These are phyloP conservation scores for Sebastes itinus DNA, from an alignment of 2,797 vertebrate genomes.

Conservation along the genomic window DNA sequence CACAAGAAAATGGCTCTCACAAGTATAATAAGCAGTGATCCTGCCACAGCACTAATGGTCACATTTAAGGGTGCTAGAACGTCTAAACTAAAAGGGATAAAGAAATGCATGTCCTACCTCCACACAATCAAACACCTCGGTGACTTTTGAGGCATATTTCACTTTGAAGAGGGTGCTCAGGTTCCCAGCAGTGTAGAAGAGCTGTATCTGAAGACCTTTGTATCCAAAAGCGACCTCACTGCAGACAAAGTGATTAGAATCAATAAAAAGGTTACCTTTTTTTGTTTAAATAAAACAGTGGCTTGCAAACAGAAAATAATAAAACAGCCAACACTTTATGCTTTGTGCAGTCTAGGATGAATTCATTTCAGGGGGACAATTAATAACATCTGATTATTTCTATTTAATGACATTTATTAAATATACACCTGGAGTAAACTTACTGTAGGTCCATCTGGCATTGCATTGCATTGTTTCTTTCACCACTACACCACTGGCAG, in stretches of 20 bases:
- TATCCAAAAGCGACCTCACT: conserved; percentile 99
- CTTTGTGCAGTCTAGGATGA: background rate
- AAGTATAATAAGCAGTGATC: background rate
- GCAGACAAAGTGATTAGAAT: conserved; percentile 39
- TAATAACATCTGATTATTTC: background rate
- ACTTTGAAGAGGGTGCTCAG: conserved; percentile 94
- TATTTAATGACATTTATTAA: conserved; percentile 14
- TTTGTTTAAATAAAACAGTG: background rate
- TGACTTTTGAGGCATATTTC: conserved; percentile 92
- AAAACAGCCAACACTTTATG: background rate
- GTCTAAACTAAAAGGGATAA: background rate
- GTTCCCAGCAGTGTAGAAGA: conserved; percentile 95
- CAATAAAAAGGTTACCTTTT: background rate
- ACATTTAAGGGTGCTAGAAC: background rate
- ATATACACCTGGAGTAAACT: conserved; percentile 28
- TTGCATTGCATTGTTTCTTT: conserved; percentile 47
- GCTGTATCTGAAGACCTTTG: conserved; percentile 93
- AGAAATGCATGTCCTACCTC: conserved; percentile 84
- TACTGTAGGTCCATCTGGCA: conserved; percentile 8
- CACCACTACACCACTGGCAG: conserved; percentile 44
- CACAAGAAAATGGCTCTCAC: background rate
- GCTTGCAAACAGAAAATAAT: background rate
- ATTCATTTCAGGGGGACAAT: background rate
- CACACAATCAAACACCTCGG: conserved; percentile 93
- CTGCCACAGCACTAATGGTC: background rate